phyloP scores from a whole-genome alignment of 1,140 invertebrate genomes.

The Arctopsyche grandis region DNA sequence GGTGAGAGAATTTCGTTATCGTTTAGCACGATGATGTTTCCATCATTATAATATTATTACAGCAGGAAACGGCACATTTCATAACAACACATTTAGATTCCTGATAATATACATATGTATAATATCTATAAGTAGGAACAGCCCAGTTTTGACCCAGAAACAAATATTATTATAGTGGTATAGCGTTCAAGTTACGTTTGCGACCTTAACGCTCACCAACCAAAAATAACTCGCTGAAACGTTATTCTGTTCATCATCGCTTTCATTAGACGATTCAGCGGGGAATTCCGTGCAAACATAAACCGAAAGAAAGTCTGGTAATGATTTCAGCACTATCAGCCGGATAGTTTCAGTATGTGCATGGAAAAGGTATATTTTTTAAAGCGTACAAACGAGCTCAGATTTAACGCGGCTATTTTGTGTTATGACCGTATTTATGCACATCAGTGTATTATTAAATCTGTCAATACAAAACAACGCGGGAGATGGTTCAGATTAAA shows the following conservation, averaged over 20 bases:
- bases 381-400: no score
- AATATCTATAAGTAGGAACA: neutral
- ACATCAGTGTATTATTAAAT: no score
- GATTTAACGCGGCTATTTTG: no score
- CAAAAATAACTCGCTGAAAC: constrained; percentile 23
- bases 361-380: no score
- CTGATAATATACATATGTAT: neutral
- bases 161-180: constrained; percentile 16
- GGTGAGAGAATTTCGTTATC: no score
- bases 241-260: constrained; percentile 27
- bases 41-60: no score
- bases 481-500: no score
- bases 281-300: neutral
- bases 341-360: no score
- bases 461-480: no score
- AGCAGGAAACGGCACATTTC: neutral
- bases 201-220: neutral
- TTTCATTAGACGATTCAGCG: neutral
- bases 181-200: constrained; percentile 12
- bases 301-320: neutral
- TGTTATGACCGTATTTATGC: no score
- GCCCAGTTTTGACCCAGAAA: constrained; percentile 13
- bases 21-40: no score
- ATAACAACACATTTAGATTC: neutral
- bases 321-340: no score